These are phyloP conservation scores for Apus apus DNA, from an alignment of 2,113 vertebrate genomes.

Conservation along the genomic window DNA sequence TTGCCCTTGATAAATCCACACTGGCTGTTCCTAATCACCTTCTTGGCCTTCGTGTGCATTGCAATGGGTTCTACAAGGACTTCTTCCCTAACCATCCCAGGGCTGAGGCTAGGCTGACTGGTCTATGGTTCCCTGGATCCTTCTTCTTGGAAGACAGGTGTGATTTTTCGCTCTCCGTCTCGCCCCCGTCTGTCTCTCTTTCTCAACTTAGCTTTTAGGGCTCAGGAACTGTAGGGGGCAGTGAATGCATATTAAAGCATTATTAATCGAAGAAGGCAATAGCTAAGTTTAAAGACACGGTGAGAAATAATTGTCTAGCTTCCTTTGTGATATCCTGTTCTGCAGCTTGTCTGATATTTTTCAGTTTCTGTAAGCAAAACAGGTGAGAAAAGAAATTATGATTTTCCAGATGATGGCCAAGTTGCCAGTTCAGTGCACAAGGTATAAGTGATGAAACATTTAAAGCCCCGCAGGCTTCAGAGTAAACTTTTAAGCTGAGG, in stretches of 20 bases:
- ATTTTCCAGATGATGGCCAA: neutral
- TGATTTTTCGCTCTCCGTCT: too few species aligned
- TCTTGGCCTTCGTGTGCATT: neutral
- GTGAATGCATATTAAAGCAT: neutral
- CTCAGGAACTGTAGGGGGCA: conserved; percentile 1
- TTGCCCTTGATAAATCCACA: rapidly evolving
- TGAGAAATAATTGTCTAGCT: neutral
- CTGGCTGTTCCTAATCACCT: neutral
- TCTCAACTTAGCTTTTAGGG: neutral
- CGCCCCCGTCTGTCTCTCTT: too few species aligned
- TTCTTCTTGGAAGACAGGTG: neutral
- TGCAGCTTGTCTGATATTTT: neutral
- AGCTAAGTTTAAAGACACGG: neutral
- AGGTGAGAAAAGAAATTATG: neutral
- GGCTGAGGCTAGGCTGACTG: neutral
- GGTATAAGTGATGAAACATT: neutral
- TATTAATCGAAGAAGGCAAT: neutral
- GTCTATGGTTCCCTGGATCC: neutral
- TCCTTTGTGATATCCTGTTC: neutral
- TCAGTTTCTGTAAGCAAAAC: neutral
- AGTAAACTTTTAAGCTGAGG: neutral
- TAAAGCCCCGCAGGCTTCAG: neutral
- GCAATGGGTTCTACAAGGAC: neutral
- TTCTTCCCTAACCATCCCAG: neutral
- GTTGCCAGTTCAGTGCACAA: neutral